phyloP scores from a whole-genome alignment of 2,888 invertebrate species.

The Mylabris sibirica region DNA sequence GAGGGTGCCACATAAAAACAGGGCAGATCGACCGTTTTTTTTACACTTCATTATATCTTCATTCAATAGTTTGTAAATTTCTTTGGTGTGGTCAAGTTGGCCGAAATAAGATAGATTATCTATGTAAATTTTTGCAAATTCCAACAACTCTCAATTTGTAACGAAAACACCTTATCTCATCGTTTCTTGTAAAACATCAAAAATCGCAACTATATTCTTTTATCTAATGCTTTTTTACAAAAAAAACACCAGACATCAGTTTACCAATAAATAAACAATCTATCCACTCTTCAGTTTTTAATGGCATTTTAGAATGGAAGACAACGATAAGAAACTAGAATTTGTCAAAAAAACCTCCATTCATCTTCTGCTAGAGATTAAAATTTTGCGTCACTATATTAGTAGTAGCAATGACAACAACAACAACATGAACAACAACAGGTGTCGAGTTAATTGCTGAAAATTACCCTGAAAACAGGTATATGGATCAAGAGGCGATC shows the following conservation, averaged over 20 bases:
- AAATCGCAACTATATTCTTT: not conserved
- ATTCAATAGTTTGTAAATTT: no score
- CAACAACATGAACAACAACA: not conserved
- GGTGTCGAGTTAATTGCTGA: conserved; percentile 4
- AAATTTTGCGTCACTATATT: not conserved
- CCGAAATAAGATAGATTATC: no score
- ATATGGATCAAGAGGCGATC: not conserved
- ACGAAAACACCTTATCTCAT: not conserved
- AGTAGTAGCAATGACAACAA: not conserved
- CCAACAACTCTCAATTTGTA: not conserved
- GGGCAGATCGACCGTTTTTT: no score
- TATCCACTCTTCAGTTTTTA: not conserved
- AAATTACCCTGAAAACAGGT: not conserved
- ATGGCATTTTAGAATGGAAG: not conserved
- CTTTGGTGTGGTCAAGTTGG: no score
- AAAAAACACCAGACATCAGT: not conserved
- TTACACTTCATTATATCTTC: no score
- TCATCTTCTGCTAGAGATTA: not conserved
- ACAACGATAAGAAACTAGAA: not conserved
- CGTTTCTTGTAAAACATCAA: not conserved
- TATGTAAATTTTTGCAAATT: not conserved
- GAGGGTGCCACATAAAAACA: no score
- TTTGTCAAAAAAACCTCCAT: not conserved
- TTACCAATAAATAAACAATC: not conserved
- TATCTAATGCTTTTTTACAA: conserved; percentile 15